Conservation (phyloP, 2,113 vertebrate genomes). For the Etia nguti region DNA sequence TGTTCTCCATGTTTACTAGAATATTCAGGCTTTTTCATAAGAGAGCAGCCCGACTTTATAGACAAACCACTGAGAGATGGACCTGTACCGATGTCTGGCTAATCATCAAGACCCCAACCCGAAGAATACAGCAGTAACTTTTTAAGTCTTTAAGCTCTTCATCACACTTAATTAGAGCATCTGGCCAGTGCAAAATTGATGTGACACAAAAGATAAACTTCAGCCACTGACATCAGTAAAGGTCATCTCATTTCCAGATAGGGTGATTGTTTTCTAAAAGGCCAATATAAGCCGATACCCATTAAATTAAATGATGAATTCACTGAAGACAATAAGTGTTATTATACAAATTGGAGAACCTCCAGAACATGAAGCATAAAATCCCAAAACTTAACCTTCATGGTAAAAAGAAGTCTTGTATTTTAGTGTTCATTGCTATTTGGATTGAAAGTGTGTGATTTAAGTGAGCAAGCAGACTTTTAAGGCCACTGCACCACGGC, state of each 20-base stretch:
- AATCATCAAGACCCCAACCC: too few relatives aligned
- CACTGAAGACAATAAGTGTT: neutral
- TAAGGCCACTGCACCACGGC: neutral
- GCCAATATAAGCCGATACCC: neutral
- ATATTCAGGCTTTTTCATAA: neutral
- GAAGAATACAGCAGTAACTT: neutral
- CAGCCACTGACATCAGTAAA: neutral
- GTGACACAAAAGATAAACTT: neutral
- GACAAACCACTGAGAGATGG: neutral
- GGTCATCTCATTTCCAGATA: neutral
- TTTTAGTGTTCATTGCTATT: neutral
- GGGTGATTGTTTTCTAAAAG: neutral
- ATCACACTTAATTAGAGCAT: neutral
- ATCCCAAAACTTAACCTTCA: neutral
- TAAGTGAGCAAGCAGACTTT: neutral
- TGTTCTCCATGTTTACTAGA: neutral
- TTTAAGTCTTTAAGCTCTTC: neutral
- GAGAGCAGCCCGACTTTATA: neutral
- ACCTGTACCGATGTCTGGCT: rapidly evolving
- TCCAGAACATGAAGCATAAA: neutral
- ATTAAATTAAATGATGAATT: neutral
- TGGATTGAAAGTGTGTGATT: neutral
- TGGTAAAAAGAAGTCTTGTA: neutral
- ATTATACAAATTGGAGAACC: neutral
- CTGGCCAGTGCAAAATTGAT: neutral